Evolutionary conservation across 2,797 vertebrate genomes (phyloP).

Genomic region (Cossypha niveicapilla): DNA sequence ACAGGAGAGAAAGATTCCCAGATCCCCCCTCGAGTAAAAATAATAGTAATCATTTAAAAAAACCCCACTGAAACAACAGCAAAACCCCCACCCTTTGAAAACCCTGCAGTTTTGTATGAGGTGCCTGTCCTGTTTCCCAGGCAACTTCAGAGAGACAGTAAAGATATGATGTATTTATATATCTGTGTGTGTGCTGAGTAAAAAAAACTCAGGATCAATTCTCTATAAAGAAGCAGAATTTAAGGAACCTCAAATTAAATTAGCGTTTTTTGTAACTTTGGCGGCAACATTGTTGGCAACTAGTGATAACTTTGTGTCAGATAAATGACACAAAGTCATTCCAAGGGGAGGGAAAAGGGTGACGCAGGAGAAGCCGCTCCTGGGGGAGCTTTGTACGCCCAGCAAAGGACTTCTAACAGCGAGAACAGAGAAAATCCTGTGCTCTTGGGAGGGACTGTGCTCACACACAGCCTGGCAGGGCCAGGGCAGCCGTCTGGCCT

Average conservation of each 20-base stretch:
- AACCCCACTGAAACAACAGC: neutral
- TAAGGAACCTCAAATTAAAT: neutral
- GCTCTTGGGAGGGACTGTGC: fast-evolving
- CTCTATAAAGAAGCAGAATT: fast-evolving
- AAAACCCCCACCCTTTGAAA: neutral
- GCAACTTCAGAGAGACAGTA: neutral
- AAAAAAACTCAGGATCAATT: neutral
- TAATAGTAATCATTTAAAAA: neutral
- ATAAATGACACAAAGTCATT: too few relatives aligned
- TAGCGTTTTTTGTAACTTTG: neutral
- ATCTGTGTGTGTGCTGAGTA: neutral
- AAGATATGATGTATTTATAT: neutral
- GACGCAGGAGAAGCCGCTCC: fast-evolving
- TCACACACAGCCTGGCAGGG: neutral
- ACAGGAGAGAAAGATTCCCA: neutral
- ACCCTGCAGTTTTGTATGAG: neutral
- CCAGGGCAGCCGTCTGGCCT: too few relatives aligned
- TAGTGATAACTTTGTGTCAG: neutral
- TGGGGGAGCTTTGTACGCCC: fast-evolving
- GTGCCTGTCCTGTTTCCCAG: neutral
- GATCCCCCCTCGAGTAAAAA: fast-evolving
- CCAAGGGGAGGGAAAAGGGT: fast-evolving
- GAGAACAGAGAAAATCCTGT: fast-evolving
- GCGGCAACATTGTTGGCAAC: neutral
- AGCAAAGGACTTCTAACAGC: too few relatives aligned